Conservation (phyloP, 2,888 invertebrate species). For the Leptopterna dolabrata region DNA sequence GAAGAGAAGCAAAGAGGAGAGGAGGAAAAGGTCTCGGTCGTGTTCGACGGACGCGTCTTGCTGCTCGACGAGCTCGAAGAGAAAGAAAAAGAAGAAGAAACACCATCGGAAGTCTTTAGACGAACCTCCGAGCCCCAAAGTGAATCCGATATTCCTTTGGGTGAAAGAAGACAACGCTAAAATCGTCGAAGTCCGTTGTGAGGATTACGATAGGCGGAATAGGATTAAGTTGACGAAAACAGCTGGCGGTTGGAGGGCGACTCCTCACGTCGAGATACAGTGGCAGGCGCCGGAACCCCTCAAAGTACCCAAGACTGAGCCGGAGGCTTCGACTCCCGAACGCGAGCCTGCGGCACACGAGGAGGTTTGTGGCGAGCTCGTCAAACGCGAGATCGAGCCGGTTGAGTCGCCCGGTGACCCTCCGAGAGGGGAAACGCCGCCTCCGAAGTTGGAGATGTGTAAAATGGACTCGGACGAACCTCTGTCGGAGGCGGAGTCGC, state of each 20-base stretch:
- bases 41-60: constrained; percentile 63
- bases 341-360: not conserved
- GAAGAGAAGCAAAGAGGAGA: constrained; percentile 47
- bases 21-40: constrained; percentile 64
- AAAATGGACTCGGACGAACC: not conserved
- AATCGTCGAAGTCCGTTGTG: constrained; percentile 86
- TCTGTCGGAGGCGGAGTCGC: not conserved
- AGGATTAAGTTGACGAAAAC: constrained; percentile 86
- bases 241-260: constrained; percentile 83
- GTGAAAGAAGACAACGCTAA: constrained; percentile 82
- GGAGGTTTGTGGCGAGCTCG: not conserved
- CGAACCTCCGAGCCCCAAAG: constrained; percentile 72
- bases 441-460: constrained; percentile 48
- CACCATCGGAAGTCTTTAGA: constrained; percentile 58
- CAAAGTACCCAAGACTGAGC: not conserved
- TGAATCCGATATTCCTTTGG: constrained; percentile 88
- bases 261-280: constrained; percentile 75
- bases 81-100: constrained; percentile 68
- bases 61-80: constrained; percentile 61
- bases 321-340: constrained; percentile 53
- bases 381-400: not conserved
- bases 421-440: constrained; percentile 12
- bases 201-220: constrained; percentile 88
- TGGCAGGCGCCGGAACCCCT: not conserved
- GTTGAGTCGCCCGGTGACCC: not conserved